Conservation (phyloP, 2,113 vertebrate genomes). For the Dicaeum eximium region DNA sequence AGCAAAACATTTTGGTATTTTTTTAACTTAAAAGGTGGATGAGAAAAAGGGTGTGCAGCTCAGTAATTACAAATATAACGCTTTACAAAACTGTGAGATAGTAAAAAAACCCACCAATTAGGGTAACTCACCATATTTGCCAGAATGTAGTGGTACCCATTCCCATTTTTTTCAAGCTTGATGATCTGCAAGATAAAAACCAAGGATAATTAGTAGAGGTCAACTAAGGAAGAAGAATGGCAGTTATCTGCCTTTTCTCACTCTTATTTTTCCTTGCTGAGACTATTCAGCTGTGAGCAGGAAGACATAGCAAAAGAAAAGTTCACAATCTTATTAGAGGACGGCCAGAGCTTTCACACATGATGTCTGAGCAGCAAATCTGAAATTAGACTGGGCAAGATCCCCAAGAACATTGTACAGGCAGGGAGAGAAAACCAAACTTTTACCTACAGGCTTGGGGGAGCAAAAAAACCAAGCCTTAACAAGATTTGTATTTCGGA, state of each 20-base stretch:
- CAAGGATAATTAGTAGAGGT: not conserved
- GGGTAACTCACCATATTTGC: constrained; percentile 91
- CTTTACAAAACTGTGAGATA: not conserved
- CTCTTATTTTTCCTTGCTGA: not conserved
- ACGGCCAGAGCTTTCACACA: not conserved
- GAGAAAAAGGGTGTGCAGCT: not conserved
- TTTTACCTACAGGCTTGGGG: not conserved
- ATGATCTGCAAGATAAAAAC: constrained; percentile 82
- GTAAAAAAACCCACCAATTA: rapidly evolving
- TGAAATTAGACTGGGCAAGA: not conserved
- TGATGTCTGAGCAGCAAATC: not conserved
- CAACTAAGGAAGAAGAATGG: not conserved
- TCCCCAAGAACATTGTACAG: not conserved
- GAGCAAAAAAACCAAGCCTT: not conserved
- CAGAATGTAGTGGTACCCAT: constrained; percentile 97
- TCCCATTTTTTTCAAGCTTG: constrained; percentile 92
- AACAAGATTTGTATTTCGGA: not conserved
- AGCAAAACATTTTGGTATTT: not conserved
- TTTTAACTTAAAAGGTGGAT: not conserved
- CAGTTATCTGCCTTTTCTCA: not conserved
- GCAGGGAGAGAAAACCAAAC: not conserved
- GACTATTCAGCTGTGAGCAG: not conserved
- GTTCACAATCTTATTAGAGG: not conserved
- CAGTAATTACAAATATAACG: not conserved
- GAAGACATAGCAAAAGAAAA: not conserved